Base-by-base conservation (phyloP, 2,888 invertebrate species). In the Microctonus aethiopoides region DNA sequence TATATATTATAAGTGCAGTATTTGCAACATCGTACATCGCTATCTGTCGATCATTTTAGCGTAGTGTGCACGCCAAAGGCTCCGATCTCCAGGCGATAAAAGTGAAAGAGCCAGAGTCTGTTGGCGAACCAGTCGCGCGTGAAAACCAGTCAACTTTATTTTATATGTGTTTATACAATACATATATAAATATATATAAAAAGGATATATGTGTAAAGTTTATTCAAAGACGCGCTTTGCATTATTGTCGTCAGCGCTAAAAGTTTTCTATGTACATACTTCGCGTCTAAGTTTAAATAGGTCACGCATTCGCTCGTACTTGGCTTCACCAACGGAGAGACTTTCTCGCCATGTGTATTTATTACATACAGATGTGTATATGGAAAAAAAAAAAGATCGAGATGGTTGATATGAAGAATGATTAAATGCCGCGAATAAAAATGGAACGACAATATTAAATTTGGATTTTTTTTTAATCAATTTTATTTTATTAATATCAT, bases 31-130 rank as follows among this genome's bases (percentile, higher is more conserved):
- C 62, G 62, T n/a, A 62, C 39, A 22, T 61, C 61, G 61, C 61
- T 57, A 57, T 57, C 57, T 20, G 67, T 60, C 60, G 60, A 60
- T 67, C 22, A 60, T 67, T 67, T 29, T 56, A 34, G 39, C 62
- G 62, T 60, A 39, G 36, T 51, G 59, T 65, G 63, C 56, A 34
- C 51, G 65, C 70, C 70, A 36, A 57, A 65, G 70, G 70, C 70
- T 61, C n/a, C 52, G 61, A 70, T 70, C 70, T 70, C 41, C 65
- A 65, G 70, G 70, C 70, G 70, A 70, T 70, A 70, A 70, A 70
- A 70, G 70, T 70, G 65, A 70, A 70, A 70, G 70, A 70, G 34
- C 57, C 39, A 24, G 34, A 54, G 62, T 36, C 61, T 36, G 61
- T 51, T 52, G 67, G 67, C 61, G 54, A 70, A 65, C 65, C 70